Evolutionary conservation across 2,113 vertebrate species (phyloP).

Genomic region (Castor canadensis): DNA sequence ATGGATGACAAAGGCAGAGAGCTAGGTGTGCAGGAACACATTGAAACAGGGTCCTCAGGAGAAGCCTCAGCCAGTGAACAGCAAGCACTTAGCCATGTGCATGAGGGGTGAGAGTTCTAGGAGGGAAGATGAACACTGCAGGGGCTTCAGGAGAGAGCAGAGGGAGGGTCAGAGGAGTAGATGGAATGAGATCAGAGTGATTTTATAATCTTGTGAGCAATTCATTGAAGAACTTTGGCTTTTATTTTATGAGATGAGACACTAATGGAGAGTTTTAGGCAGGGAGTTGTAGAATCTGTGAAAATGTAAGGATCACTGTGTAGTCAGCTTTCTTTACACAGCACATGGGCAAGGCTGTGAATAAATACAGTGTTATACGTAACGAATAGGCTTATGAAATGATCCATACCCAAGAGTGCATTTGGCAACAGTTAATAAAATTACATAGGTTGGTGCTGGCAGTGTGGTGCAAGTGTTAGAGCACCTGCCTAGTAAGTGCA

Average conservation of each 20-base stretch:
- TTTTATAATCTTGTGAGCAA: background rate
- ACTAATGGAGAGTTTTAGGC: background rate
- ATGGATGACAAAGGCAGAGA: background rate
- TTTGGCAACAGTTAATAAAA: background rate
- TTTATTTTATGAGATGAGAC: background rate
- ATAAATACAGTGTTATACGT: background rate
- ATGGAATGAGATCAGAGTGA: background rate
- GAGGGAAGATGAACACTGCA: background rate
- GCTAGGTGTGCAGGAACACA: background rate
- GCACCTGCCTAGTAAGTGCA: too few species aligned
- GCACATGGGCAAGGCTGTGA: background rate
- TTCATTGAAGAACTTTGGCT: background rate
- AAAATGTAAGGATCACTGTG: background rate
- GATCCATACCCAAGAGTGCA: too few species aligned
- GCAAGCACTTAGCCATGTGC: too few species aligned
- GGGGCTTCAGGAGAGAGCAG: background rate
- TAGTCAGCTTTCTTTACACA: background rate
- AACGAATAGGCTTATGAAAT: background rate
- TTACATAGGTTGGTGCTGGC: too few species aligned
- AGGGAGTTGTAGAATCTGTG: background rate
- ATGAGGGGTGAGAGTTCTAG: too few species aligned
- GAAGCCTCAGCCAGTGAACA: background rate
- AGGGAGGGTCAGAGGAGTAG: background rate
- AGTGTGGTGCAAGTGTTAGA: too few species aligned
- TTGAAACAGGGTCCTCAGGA: background rate